Conservation (phyloP, 2,113 vertebrate species). For the Syngnathus scovelli region DNA sequence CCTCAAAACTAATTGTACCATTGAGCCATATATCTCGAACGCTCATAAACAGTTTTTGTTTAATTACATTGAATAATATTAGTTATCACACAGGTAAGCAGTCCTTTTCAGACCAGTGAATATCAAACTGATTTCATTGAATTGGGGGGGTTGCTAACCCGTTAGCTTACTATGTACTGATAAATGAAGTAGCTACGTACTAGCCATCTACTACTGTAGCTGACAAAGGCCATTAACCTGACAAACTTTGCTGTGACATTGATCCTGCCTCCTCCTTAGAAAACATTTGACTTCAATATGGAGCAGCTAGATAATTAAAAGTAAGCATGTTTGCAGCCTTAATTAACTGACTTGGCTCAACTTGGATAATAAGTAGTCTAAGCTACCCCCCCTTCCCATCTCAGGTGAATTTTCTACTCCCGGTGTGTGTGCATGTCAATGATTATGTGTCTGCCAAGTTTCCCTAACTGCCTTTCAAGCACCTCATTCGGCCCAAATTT, state of each 20-base stretch:
- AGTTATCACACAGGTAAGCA: neutral
- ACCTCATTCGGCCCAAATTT: conserved; percentile 15
- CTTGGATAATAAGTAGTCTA: neutral
- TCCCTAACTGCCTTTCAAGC: conserved; percentile 30
- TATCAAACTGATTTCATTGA: neutral
- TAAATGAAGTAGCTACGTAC: too few species aligned
- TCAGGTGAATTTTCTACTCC: conserved; percentile 19
- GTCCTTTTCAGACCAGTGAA: neutral
- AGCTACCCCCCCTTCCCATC: too few species aligned
- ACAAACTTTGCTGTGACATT: conserved; percentile 1
- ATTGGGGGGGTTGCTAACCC: too few species aligned
- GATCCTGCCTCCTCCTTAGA: conserved; percentile 13
- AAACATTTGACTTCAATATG: neutral
- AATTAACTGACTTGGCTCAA: conserved; percentile 26
- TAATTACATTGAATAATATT: neutral
- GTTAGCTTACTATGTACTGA: too few species aligned
- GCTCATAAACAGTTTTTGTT: neutral
- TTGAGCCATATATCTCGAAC: neutral
- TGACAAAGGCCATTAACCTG: too few species aligned
- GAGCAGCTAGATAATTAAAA: neutral
- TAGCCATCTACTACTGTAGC: too few species aligned
- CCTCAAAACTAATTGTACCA: neutral
- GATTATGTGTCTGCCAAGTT: conserved; percentile 37
- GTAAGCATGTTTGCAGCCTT: conserved; percentile 18
- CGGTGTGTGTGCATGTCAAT: conserved; percentile 14